Base-by-base conservation (phyloP, 2,113 vertebrate species). In the Daphoenositta chrysoptera region DNA sequence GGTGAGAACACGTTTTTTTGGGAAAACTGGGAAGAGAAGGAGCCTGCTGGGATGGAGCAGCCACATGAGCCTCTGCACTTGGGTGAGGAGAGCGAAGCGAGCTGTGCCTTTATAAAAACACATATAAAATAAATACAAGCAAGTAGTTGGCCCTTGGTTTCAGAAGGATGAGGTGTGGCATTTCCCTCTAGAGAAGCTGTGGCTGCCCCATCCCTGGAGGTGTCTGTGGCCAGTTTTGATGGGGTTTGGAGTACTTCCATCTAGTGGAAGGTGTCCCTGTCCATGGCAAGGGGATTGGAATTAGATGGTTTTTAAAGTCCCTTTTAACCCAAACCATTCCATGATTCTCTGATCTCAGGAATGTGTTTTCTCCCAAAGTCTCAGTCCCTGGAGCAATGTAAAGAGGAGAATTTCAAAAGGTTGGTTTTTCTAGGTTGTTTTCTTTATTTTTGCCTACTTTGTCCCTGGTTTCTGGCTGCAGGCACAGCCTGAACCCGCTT, bases 1-100 rank as follows among this genome's bases (percentile, higher is more conserved):
- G 15, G n/a, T 2, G n/a, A 12, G 31, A 44, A 16, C 21, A 11
- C 0, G 4, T 33, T 1, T 17, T 30, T 6, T 4, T 40, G 60
- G 50, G 40, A 40, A 40, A 51, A 90, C 45, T 19, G 10, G 48
- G 27, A 30, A 31, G 9, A 54, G 37, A 47, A 45, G n/a, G 45
- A 82, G 13, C 44, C 58, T 7, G 5, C 35, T 54, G 72, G 63
- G 54, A 72, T 10, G 24, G 48, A 50, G n/a, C 9, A 13, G 56
- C 57, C 23, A 28, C 12, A 17, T 0, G 2, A 77, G 13, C 71
- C 53, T n/a, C 24, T 53, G 57, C 0, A 0, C 58, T 56, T 1
- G 0, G 22, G 27, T 5, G 9, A 60, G 23, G 50, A 81, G 73
- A 15, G 22, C 54, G 39, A 48, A 63, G 42, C 1, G 5, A 79